Evolutionary conservation across 2,888 invertebrate genomes (phyloP).

Genomic region (Lycia hirtaria): DNA sequence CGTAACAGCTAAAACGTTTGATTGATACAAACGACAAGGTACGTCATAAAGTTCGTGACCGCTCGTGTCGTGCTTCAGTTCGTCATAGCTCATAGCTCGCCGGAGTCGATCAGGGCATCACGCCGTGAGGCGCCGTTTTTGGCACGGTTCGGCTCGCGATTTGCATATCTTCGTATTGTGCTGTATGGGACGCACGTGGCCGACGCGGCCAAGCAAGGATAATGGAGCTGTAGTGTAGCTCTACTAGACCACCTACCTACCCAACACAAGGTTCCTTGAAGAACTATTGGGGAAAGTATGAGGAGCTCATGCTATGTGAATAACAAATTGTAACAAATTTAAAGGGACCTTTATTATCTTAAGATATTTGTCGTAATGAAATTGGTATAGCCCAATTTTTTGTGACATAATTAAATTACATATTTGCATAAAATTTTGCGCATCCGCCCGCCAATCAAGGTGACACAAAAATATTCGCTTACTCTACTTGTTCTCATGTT

Average conservation of each 20-base stretch:
- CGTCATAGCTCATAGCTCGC: conserved; percentile 58
- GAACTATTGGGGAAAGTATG: background rate
- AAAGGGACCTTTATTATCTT: too few relatives aligned
- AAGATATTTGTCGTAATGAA: too few relatives aligned
- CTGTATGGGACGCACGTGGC: conserved; percentile 66
- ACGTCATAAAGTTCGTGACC: conserved; percentile 47
- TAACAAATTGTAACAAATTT: too few relatives aligned
- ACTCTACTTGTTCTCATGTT: too few relatives aligned
- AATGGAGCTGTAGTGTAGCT: conserved; percentile 55
- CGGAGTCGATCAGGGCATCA: conserved; percentile 53
- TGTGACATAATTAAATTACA: too few relatives aligned
- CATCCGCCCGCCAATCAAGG: too few relatives aligned
- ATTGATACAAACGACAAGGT: conserved; percentile 28
- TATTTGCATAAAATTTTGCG: too few relatives aligned
- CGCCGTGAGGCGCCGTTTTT: conserved; percentile 61
- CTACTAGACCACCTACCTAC: conserved; percentile 49
- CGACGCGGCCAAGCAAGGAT: conserved; percentile 50
- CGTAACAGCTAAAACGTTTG: conserved; percentile 5
- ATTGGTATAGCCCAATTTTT: too few relatives aligned
- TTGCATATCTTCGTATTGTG: conserved; percentile 68
- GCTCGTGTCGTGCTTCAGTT: conserved; percentile 43
- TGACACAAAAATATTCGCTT: too few relatives aligned
- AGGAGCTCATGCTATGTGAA: too few relatives aligned
- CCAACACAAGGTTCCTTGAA: background rate
- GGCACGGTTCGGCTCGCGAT: conserved; percentile 62